Percentiles rank a stretch among this genome's conserved stretches.
Evolutionary conservation across 1,140 invertebrate genomes (phyloP).

Genomic region (Harlomillsia oculata): DNA sequence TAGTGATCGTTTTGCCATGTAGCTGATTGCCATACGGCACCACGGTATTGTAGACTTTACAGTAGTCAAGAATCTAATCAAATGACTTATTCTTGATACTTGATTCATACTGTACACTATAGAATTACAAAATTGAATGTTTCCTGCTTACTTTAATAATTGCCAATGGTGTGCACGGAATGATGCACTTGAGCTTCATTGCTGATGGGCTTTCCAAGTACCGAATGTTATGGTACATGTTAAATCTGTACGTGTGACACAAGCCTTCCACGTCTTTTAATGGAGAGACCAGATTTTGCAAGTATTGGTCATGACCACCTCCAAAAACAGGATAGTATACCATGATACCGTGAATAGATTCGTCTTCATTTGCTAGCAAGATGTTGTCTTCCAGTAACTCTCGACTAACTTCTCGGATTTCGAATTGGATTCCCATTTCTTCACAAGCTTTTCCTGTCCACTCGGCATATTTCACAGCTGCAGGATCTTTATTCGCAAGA

Average conservation of each 20-base stretch:
- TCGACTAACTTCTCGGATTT: constrained; percentile 15
- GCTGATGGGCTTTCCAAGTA: constrained; percentile 23
- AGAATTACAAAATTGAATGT: background rate
- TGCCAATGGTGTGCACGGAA: constrained; percentile 31
- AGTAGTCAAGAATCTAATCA: constrained; percentile 25
- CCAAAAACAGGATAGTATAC: constrained; percentile 31
- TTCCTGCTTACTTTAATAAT: constrained; percentile 29
- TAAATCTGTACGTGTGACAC: constrained; percentile 23
- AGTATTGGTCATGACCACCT: constrained; percentile 27
- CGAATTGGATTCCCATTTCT: constrained; percentile 24
- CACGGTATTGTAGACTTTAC: constrained; percentile 18
- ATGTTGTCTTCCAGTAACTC: constrained; percentile 28
- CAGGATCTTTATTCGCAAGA: constrained; percentile 26
- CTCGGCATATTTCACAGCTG: constrained; percentile 21
- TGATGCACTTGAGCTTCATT: constrained; percentile 23
- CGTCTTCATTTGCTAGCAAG: constrained; percentile 26
- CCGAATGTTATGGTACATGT: constrained; percentile 33
- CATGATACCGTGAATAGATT: constrained; percentile 17
- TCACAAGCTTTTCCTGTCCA: constrained; percentile 19
- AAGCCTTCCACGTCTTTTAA: constrained; percentile 32
- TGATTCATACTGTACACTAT: too few species aligned
- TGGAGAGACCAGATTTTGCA: constrained; percentile 27
- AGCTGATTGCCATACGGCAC: constrained; percentile 30
- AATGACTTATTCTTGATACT: background rate
- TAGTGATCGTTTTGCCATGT: constrained; percentile 21